Percentiles rank a stretch among this genome's conserved stretches.
phyloP scores from a whole-genome alignment of 2,888 invertebrate genomes.

The Spicauda simplicius region DNA sequence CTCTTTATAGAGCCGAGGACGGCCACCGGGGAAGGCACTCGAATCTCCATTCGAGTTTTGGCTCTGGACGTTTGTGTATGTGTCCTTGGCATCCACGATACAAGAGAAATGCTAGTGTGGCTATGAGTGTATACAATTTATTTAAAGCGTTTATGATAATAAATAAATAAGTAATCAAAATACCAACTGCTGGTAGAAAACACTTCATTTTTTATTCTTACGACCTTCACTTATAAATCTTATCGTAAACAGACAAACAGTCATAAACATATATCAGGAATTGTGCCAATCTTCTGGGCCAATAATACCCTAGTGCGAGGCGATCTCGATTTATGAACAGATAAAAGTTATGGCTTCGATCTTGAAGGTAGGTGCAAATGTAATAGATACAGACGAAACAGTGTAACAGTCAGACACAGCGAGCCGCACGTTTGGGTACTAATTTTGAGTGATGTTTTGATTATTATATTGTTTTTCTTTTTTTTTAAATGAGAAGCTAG shows the following conservation, averaged over 20 bases:
- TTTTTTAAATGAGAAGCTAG: too few relatives aligned
- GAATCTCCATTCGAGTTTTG: too few relatives aligned
- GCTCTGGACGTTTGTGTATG: too few relatives aligned
- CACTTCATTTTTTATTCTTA: background rate
- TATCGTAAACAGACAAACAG: conserved; percentile 54
- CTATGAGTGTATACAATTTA: too few relatives aligned
- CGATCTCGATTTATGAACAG: conserved; percentile 32
- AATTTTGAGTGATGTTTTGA: background rate
- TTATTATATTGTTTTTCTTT: too few relatives aligned
- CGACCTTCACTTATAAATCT: conserved; percentile 13
- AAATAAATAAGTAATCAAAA: too few relatives aligned
- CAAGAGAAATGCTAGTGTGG: too few relatives aligned
- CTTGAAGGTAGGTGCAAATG: conserved; percentile 7
- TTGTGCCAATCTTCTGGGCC: conserved; percentile 46
- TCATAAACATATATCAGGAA: conserved; percentile 57
- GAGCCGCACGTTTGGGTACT: background rate
- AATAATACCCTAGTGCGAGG: conserved; percentile 58
- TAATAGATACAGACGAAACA: background rate
- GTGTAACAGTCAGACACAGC: background rate
- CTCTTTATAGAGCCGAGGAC: too few relatives aligned
- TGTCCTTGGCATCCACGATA: too few relatives aligned
- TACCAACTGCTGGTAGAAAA: background rate
- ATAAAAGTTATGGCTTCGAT: conserved; percentile 17
- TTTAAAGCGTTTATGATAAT: too few relatives aligned
- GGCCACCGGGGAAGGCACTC: too few relatives aligned